These are phyloP conservation scores for Coryphaenoides rupestris DNA, from an alignment of 2,113 vertebrate genomes.

Conservation along the genomic window DNA sequence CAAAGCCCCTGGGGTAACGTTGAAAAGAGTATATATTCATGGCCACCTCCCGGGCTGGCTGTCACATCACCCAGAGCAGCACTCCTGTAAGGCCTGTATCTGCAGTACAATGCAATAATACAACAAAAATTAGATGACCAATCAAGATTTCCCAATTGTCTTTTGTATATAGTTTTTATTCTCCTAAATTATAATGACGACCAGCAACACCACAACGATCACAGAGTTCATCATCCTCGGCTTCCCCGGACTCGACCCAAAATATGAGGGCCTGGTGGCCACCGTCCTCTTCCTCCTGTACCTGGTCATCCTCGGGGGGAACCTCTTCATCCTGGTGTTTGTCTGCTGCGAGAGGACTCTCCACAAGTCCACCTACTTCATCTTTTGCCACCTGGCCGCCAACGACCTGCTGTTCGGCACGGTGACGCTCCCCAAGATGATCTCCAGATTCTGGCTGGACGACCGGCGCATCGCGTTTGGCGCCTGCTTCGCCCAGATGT, in stretches of 20 bases:
- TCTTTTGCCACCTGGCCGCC: conserved; percentile 69
- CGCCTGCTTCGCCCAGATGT: conserved; percentile 61
- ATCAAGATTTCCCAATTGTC: too few species aligned
- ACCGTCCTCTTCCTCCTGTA: conserved; percentile 20
- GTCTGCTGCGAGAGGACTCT: conserved; percentile 44
- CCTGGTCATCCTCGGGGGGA: conserved; percentile 21
- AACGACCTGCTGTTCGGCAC: conserved; percentile 63
- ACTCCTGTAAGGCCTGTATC: too few species aligned
- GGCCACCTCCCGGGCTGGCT: too few species aligned
- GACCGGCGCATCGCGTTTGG: conserved; percentile 22
- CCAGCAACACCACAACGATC: neutral
- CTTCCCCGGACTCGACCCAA: conserved; percentile 30
- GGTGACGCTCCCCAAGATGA: conserved; percentile 37
- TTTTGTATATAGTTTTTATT: neutral
- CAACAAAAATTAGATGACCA: too few species aligned
- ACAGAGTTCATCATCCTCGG: conserved; percentile 22
- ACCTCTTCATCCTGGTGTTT: conserved; percentile 35
- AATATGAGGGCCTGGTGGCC: conserved; percentile 19
- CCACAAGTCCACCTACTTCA: conserved; percentile 65
- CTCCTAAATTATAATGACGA: neutral
- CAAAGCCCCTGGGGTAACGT: too few species aligned
- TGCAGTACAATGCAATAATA: too few species aligned
- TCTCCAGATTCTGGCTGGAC: conserved; percentile 27
- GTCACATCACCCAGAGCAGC: too few species aligned
- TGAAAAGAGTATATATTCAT: too few species aligned